phyloP scores from a whole-genome alignment of 1,140 invertebrate species.

The Aphaenogaster rudis region DNA sequence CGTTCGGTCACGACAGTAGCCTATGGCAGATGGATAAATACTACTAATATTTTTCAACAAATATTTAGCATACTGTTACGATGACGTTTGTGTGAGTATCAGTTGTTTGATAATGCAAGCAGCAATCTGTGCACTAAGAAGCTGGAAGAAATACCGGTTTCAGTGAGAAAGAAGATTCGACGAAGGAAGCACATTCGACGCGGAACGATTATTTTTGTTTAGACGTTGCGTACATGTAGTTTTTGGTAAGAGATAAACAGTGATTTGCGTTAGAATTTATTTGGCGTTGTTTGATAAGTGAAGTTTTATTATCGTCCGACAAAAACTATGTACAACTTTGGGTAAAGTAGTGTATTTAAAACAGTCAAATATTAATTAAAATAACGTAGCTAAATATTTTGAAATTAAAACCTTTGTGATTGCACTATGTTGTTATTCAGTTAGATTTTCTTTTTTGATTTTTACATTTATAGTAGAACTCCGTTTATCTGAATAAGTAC shows the following conservation, averaged over 20 bases:
- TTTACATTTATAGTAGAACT: background rate
- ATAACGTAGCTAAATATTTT: background rate
- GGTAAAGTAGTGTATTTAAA: background rate
- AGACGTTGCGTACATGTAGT: background rate
- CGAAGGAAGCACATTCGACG: background rate
- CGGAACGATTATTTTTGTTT: background rate
- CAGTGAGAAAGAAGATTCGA: slow-evolving; percentile 54
- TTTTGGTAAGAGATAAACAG: slow-evolving; percentile 2
- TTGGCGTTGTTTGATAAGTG: slow-evolving; percentile 58
- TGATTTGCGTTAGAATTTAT: slow-evolving; percentile 28
- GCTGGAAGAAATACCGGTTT: slow-evolving; percentile 14
- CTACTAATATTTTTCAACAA: slow-evolving; percentile 54
- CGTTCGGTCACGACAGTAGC: slow-evolving; percentile 21
- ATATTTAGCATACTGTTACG: slow-evolving; percentile 41
- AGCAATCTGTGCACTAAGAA: slow-evolving; percentile 67
- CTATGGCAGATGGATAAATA: slow-evolving; percentile 31
- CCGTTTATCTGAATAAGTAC: no score
- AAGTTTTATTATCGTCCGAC: background rate
- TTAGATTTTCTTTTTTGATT: background rate
- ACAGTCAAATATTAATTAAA: background rate
- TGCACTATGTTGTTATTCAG: background rate
- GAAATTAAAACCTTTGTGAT: background rate
- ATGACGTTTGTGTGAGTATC: background rate
- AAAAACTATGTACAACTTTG: background rate
- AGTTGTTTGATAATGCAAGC: slow-evolving; percentile 65